Evolutionary conservation across 2,888 invertebrate species (phyloP), one percentile per base, ranked within the genome.

Genomic region (Drosophila subsilvestris): DNA sequence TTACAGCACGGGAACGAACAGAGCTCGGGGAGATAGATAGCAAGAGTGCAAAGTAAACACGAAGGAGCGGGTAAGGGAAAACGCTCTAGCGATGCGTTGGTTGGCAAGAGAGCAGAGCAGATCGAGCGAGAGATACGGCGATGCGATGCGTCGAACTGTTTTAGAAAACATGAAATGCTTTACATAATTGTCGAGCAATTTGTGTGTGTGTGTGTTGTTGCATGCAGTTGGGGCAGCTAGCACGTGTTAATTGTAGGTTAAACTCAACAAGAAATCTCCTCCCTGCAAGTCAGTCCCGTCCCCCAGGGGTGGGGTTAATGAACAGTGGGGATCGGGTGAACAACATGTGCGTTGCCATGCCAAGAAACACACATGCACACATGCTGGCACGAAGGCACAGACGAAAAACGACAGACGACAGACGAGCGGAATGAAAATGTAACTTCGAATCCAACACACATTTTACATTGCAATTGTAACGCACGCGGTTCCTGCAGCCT

Each of bases 191-290:
- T 29, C 55, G 51, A 42, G 42, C 50, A 59, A 57, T 47, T 59
- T 32, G 42, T 51, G 50, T 63, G 54, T 60, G 20, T 53, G 22
- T 63, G 62, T 82, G 63, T 68, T 74, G 72, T 63, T 84, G 88
- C 75, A 69, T 69, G 60, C 73, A 79, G 63, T 75, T 63, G 53
- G 83, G 60, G 69, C 49, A 37, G 37, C 70, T 60, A 81, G 79
- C 89, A 89, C 90, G 90, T 89, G 89, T 76, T 84, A 79, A 80
- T 90, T 90, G 89, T 80, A 88, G 90, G 89, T 90, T 89, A 89
- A 86, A 82, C 61, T 57, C 49, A 71, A 71, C 65, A 76, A 59
- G 47, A 82, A 74, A 78, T 75, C 80, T 54, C 8, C 14, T 37
- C 32, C 14, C 14, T 32, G 14, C 37, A 2, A 37, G 37, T 14